phyloP scores from a whole-genome alignment of 2,113 vertebrate species.

The Lophotis ruficrista region DNA sequence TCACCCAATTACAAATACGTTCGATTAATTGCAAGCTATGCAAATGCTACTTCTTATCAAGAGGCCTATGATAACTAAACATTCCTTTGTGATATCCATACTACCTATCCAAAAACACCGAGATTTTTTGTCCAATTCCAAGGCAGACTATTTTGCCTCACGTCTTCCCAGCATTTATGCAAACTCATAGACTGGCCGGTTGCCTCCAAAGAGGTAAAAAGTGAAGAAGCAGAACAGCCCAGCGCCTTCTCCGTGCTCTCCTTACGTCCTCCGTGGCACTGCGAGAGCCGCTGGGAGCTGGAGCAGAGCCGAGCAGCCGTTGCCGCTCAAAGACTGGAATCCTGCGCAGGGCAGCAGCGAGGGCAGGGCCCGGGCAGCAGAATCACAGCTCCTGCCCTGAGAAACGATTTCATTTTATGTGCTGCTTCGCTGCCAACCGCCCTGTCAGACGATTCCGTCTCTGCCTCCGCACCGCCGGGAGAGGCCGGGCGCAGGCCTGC shows the following conservation, averaged over 20 bases:
- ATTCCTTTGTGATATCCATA: neutral
- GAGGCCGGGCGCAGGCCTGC: neutral
- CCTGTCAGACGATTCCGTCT: accelerated
- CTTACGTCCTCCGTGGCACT: accelerated
- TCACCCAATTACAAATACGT: neutral
- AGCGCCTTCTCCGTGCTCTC: neutral
- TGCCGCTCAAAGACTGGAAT: neutral
- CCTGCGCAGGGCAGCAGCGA: neutral
- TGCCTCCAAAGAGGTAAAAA: neutral
- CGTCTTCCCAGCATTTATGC: neutral
- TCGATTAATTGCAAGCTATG: neutral
- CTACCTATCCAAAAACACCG: neutral
- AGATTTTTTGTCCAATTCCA: neutral
- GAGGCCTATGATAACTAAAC: neutral
- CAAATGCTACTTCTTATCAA: neutral
- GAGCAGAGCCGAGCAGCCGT: accelerated
- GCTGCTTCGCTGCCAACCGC: neutral
- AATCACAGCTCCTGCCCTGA: neutral
- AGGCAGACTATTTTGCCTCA: neutral
- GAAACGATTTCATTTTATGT: neutral
- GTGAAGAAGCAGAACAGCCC: neutral
- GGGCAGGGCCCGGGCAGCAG: neutral
- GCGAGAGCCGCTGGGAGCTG: accelerated
- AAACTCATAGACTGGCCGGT: neutral
- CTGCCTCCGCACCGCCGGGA: neutral